A percentile compares a stretch with the other conserved stretches of the same genome.
Conservation (phyloP, 2,888 invertebrate species). For the Napeogenes inachia region DNA sequence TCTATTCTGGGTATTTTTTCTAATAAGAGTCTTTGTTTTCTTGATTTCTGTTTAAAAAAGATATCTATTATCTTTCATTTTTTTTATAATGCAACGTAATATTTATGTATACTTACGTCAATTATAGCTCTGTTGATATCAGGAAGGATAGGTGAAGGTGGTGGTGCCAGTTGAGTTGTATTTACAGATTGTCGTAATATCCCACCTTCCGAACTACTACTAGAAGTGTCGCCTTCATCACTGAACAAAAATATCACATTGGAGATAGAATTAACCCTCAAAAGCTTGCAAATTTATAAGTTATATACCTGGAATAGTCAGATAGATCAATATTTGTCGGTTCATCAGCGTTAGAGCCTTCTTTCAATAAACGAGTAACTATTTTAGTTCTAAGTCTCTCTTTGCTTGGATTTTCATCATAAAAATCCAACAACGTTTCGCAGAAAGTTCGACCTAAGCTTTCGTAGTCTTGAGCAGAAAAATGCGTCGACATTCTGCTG, state of each 20-base stretch:
- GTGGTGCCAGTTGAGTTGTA: constrained; percentile 77
- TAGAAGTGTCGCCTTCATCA: constrained; percentile 88
- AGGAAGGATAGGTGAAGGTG: constrained; percentile 82
- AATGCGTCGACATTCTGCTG: constrained; percentile 89
- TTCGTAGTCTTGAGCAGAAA: constrained; percentile 81
- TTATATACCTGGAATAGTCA: constrained; percentile 88
- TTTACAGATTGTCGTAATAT: constrained; percentile 71
- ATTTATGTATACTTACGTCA: constrained; percentile 43
- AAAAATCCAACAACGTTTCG: constrained; percentile 94
- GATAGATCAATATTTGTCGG: constrained; percentile 90
- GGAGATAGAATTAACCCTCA: constrained; percentile 13
- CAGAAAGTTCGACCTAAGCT: constrained; percentile 93
- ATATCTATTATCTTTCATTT: not conserved
- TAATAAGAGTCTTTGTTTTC: constrained; percentile 56
- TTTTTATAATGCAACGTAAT: not conserved
- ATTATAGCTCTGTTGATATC: constrained; percentile 52
- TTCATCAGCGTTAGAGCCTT: constrained; percentile 92
- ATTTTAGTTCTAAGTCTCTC: constrained; percentile 88
- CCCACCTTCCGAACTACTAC: constrained; percentile 83
- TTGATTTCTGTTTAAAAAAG: constrained; percentile 51
- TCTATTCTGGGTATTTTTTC: constrained; percentile 68
- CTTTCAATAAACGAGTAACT: constrained; percentile 85
- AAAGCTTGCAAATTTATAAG: not conserved
- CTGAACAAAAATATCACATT: constrained; percentile 55
- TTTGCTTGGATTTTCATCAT: constrained; percentile 90